A percentile compares a stretch with the other conserved stretches of the same genome.
phyloP scores from a whole-genome alignment of 2,113 vertebrate genomes.

The Stegostoma tigrinum region DNA sequence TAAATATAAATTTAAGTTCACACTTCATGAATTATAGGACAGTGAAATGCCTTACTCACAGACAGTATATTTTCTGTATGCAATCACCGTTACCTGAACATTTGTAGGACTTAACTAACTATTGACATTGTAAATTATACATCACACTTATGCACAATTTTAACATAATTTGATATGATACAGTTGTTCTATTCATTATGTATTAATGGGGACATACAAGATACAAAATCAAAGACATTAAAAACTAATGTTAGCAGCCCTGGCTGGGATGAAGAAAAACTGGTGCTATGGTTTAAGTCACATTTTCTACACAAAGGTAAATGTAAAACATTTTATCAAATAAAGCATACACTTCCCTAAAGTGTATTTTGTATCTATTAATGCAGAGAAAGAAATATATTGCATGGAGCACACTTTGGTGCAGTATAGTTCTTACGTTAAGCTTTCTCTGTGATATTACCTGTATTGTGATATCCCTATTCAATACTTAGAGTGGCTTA shows the following conservation, averaged over 20 bases:
- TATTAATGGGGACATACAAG: constrained; percentile 24
- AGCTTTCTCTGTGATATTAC: not conserved
- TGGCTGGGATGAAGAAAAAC: not conserved
- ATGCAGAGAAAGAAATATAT: constrained; percentile 28
- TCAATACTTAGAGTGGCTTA: not conserved
- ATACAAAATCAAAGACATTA: constrained; percentile 20
- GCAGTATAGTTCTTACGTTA: not conserved
- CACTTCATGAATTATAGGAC: not conserved
- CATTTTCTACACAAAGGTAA: not conserved
- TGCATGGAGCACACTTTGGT: constrained; percentile 15
- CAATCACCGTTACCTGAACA: not conserved
- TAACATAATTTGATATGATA: constrained; percentile 4
- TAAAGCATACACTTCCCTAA: constrained; percentile 20
- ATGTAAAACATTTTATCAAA: not conserved
- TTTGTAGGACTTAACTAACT: not conserved
- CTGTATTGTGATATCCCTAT: not conserved
- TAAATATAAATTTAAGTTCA: constrained; percentile 20
- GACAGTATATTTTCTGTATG: not conserved
- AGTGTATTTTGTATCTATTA: not conserved
- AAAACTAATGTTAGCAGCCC: not conserved
- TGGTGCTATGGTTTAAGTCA: not conserved
- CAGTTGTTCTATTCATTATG: not conserved
- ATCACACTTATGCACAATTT: constrained; percentile 22
- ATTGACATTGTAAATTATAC: not conserved
- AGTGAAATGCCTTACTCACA: constrained; percentile 9